Evolutionary conservation across 2,797 vertebrate species (phyloP), one percentile per base, ranked within the genome.

Genomic region (Phyllotis vaccarum): DNA sequence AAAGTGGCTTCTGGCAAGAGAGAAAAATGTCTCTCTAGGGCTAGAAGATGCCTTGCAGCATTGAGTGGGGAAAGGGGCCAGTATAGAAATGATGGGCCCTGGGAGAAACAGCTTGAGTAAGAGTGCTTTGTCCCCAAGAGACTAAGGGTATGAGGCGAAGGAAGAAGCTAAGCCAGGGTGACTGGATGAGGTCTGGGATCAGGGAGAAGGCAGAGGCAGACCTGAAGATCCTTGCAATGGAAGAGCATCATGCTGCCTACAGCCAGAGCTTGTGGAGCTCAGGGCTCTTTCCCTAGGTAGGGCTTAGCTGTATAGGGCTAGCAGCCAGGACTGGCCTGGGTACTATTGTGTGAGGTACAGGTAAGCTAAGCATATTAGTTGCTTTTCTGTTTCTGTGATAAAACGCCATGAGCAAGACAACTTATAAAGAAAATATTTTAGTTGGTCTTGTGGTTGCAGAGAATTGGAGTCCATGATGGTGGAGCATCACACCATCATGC

Each of bases 1-100:
- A 74, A 75, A 94, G 78, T 79, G 58, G 66, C 22, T 93, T 87
- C 86, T 94, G 81, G 86, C 75, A 86, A 94, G 49, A 95, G 62
- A 66, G n/a, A 27, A 93, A 91, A 91, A 87, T 52, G 46, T 46
- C 70, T 91, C 43, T 85, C 24, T 40, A 43, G 70, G 70, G 52
- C 75, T 81, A 56, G 60, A 83, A 60, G 74, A 81, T 19, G 46
- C 22, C 54, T 88, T 86, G 80, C 43, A 64, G 54, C 60, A 13
- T 21, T 3, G n/a, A 62, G 6, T 46, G 0, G 24, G 46, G 19
- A 2, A 2, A 49, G 1, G 19, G 21, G 81, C 21, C 21, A 37
- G 37, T 2, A 34, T 29, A 19, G 68, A 91, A 91, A 86, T 56
- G 66, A 58, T 34, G 46, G 62, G 70, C 5, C 2, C 1, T 0